phyloP scores from a whole-genome alignment of 2,888 invertebrate genomes.

The Rotaria socialis region DNA sequence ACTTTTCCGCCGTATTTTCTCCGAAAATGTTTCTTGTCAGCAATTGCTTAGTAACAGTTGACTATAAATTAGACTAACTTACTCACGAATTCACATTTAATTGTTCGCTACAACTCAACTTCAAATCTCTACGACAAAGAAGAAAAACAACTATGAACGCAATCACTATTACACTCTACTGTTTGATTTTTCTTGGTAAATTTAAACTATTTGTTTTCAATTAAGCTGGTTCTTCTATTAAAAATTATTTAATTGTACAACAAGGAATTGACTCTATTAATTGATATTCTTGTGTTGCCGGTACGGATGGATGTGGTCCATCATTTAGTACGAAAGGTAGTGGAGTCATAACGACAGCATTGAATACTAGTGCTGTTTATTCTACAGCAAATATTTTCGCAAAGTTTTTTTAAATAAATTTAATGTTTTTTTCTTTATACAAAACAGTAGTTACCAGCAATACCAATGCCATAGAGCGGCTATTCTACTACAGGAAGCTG shows the following conservation, averaged over 20 bases:
- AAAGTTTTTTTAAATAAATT: neutral
- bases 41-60: too few relatives aligned
- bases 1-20: too few relatives aligned
- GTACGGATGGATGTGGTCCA: neutral
- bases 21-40: too few relatives aligned
- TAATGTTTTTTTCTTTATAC: neutral
- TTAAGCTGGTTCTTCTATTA: neutral
- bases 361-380: neutral
- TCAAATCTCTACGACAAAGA: too few relatives aligned
- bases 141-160: too few relatives aligned
- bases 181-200: too few relatives aligned
- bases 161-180: too few relatives aligned
- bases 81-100: too few relatives aligned
- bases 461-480: neutral
- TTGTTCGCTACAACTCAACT: too few relatives aligned
- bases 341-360: neutral
- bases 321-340: neutral
- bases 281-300: neutral
- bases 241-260: neutral
- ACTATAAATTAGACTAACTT: too few relatives aligned
- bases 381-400: neutral
- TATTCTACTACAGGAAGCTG: neutral
- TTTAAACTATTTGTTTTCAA: too few relatives aligned
- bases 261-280: neutral
- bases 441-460: neutral